Conservation (phyloP, 2,113 vertebrate genomes). For the Chelonoidis abingdonii region DNA sequence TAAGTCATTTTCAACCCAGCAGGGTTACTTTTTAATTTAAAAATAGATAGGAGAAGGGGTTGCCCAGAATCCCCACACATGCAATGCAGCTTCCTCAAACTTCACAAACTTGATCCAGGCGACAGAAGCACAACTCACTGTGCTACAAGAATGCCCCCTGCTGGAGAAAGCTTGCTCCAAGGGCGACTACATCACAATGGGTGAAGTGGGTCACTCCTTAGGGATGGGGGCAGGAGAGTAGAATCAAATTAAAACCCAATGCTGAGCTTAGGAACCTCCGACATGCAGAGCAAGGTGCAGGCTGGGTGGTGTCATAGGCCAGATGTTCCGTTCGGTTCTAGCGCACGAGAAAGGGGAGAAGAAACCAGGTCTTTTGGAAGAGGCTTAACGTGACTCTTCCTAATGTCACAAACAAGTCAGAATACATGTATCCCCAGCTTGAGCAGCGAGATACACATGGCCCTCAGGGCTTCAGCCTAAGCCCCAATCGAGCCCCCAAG, state of each 20-base stretch:
- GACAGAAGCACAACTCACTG: background rate
- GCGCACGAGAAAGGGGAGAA: background rate
- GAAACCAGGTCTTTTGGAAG: background rate
- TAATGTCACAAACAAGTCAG: accelerated
- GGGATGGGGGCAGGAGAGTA: background rate
- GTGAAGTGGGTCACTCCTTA: background rate
- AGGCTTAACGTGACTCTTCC: accelerated
- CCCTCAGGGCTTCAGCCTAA: background rate
- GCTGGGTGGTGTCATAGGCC: background rate
- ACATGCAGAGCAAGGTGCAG: background rate
- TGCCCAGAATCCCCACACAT: background rate
- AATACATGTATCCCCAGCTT: accelerated
- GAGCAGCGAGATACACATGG: background rate
- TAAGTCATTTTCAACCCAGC: background rate
- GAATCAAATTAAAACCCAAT: background rate
- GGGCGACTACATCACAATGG: background rate
- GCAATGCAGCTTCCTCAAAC: background rate
- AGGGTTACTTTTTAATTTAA: background rate
- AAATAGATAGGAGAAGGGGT: background rate
- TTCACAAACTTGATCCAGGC: background rate
- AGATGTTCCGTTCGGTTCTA: background rate
- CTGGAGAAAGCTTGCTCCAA: background rate
- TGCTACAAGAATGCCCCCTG: background rate
- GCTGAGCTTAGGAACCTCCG: background rate
- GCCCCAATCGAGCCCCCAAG: background rate